Evolutionary conservation across 2,888 invertebrate species (phyloP).

Genomic region (Brachyptera risi): DNA sequence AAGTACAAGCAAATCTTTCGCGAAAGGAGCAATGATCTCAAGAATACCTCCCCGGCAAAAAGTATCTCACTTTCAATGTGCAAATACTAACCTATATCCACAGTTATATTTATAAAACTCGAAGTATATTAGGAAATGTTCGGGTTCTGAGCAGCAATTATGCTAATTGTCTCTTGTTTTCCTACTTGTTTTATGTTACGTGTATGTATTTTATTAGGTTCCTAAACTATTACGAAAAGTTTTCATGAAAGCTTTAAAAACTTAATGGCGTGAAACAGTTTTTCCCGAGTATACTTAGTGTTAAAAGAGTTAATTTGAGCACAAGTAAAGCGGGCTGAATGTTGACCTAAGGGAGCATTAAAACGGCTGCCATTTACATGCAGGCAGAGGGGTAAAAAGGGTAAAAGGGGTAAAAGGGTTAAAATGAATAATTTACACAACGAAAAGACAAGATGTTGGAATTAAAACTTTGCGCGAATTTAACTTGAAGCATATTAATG

Average conservation of each 20-base stretch:
- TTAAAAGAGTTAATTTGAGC: conserved; percentile 12
- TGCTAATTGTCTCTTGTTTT: conserved; percentile 1
- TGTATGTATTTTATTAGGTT: background rate
- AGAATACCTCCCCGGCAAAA: too few relatives aligned
- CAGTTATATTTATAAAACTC: too few relatives aligned
- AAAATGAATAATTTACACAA: conserved; percentile 8
- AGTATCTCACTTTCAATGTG: too few relatives aligned
- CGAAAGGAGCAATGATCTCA: too few relatives aligned
- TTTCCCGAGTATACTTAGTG: conserved; percentile 1
- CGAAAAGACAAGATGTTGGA: conserved; percentile 11
- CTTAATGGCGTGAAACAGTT: conserved; percentile 16
- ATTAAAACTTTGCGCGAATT: background rate
- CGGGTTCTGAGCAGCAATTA: background rate
- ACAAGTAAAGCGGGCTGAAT: conserved; percentile 1
- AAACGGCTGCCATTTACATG: conserved; percentile 16
- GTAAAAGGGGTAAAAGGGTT: conserved; percentile 1
- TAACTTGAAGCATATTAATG: too few relatives aligned
- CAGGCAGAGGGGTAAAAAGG: background rate
- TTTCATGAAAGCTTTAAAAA: too few relatives aligned
- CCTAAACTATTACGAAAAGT: background rate
- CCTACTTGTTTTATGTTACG: background rate
- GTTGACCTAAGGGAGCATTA: conserved; percentile 20
- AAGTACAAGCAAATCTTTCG: too few relatives aligned
- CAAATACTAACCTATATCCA: too few relatives aligned
- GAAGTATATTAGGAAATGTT: background rate